phyloP scores from a whole-genome alignment of 2,797 vertebrate genomes.

The Alosa sapidissima region DNA sequence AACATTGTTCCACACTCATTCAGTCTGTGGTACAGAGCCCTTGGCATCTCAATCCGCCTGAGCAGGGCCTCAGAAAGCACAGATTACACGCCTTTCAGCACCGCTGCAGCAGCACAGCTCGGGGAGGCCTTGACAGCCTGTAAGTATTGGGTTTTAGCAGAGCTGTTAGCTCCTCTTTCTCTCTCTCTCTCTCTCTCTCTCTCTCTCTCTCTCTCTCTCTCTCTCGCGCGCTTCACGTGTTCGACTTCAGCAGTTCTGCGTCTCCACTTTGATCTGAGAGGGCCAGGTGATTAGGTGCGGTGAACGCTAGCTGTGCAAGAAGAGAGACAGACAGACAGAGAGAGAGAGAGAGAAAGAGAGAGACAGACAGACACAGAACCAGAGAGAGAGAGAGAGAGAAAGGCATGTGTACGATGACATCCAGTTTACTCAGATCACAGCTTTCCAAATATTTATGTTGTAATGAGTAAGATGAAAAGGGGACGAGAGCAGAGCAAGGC shows the following conservation, averaged over 20 bases:
- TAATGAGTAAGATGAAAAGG: constrained; percentile 56
- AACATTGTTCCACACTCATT: background rate
- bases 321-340: background rate
- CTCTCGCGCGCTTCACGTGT: constrained; percentile 28
- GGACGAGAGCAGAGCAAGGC: constrained; percentile 14
- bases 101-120: background rate
- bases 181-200: background rate
- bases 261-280: constrained; percentile 48
- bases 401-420: constrained; percentile 37
- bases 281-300: constrained; percentile 46
- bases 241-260: constrained; percentile 46
- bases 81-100: background rate
- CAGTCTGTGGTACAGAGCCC: background rate
- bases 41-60: background rate
- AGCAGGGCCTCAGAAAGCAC: background rate
- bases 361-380: background rate
- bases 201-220: background rate
- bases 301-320: constrained; percentile 42
- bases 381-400: background rate
- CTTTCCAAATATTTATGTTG: constrained; percentile 56
- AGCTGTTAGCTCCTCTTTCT: constrained; percentile 11
- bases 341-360: background rate
- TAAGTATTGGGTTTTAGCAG: background rate
- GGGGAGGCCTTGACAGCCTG: constrained; percentile 12
- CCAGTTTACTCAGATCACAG: constrained; percentile 57